These are phyloP conservation scores for Magallana angulata DNA, from an alignment of 1,140 invertebrate species.

Conservation along the genomic window DNA sequence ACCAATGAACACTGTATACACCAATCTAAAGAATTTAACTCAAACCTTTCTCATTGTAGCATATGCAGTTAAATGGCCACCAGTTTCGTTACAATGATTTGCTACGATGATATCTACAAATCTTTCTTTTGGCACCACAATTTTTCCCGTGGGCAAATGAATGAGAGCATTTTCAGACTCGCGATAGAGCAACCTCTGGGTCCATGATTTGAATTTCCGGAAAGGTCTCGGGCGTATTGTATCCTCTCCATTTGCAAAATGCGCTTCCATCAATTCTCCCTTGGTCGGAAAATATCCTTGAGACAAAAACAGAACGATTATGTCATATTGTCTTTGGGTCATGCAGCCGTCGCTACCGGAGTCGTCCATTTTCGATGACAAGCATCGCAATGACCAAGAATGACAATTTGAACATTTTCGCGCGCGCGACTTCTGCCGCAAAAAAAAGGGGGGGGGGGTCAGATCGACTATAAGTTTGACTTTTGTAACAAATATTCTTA, in stretches of 20 bases:
- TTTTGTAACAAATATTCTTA: too few species aligned
- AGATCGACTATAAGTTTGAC: too few species aligned
- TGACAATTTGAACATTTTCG: background rate
- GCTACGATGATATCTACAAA: conserved; percentile 39
- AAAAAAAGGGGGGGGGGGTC: too few species aligned
- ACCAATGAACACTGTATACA: too few species aligned
- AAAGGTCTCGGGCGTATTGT: background rate
- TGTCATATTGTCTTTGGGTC: conserved; percentile 41
- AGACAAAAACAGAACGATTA: conserved; percentile 39
- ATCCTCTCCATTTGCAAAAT: conserved; percentile 27
- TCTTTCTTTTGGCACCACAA: conserved; percentile 45
- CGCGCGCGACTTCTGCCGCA: background rate
- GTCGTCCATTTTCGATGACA: background rate
- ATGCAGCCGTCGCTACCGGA: conserved; percentile 18
- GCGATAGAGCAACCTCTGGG: conserved; percentile 34
- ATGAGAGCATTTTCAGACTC: conserved; percentile 41
- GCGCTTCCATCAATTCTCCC: conserved; percentile 33
- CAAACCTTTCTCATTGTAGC: conserved; percentile 49
- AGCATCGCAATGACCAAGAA: background rate
- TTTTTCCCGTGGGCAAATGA: conserved; percentile 43
- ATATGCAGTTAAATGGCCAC: conserved; percentile 32
- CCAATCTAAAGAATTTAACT: background rate
- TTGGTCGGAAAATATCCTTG: conserved; percentile 25
- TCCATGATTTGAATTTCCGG: conserved; percentile 46
- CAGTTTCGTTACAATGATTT: background rate